Base-by-base conservation (phyloP, 2,797 vertebrate genomes). In the Poecile montanus region DNA sequence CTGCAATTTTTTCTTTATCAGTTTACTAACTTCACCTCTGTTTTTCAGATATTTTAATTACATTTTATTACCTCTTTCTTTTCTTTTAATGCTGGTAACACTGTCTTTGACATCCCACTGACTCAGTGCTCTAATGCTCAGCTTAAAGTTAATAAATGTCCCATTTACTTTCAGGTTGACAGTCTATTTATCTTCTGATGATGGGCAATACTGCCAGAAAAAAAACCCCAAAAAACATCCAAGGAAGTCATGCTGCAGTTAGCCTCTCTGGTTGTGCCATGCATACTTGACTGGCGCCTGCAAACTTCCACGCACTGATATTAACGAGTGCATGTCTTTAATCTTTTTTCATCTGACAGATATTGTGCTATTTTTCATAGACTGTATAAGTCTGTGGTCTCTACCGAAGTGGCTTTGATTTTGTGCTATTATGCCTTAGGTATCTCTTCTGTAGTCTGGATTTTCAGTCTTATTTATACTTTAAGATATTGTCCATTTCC, bases 121-220 rank as follows among this genome's bases (percentile, higher is more conserved):
- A 15, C 78, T 95, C 77, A 65, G 34, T 67, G 56, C 51, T 87
- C 36, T 81, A 85, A 85, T 30, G 36, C 45, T 61, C 66, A 86
- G 66, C 44, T 76, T 88, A 88, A 93, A 96, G 85, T 96, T 91
- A 93, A 95, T 96, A 90, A 86, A 94, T 94, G 70, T 91, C 74
- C 85, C 74, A 86, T 91, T 96, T 96, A 81, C 85, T 93, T 94
- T 95, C 88, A 76, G 36, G 71, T 25, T 96, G 85, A 76, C 90
- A 94, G 90, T 88, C 89, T 94, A 74, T 95, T 93, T 95, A 76
- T 96, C 93, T 96, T 94, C 79, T 63, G 44, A 51, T 75, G 85
- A 88, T 88, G 85, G 73, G 80, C 60, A 94, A 81, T 81, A 29
- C 66, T 79, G 29, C 76, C 77, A 72, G 38, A 3, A 89, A 83